Evolutionary conservation across 2,888 invertebrate species (phyloP), one percentile per base, ranked within the genome.

Genomic region (Oligia strigilis): DNA sequence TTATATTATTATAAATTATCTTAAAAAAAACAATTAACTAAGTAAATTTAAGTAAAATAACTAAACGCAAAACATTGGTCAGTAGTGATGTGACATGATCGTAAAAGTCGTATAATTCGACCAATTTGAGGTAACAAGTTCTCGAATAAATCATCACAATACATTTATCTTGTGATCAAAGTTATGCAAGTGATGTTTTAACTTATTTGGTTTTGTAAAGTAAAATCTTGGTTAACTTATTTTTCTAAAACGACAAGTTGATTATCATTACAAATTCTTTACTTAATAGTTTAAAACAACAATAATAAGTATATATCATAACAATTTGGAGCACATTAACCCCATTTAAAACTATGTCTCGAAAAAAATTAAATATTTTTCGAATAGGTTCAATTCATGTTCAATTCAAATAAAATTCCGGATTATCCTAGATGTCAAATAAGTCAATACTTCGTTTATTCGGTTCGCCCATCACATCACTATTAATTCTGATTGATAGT

Each of bases 401-500:
- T 4, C 4, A 4, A 40, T 55, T 52, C 52, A 8, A n/a, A 40
- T 36, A 29, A 36, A 67, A 46, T 46, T 19, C 8, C 4, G 36
- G 8, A 52, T 36, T 49, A 49, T 49, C 2, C 4, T 36, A 14
- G 23, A 71, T 71, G 46, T 46, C 46, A 46, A 46, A 46, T 46
- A 46, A 46, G 60, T 71, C 36, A 40, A 36, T n/a, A 6, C 23
- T n/a, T 72, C 5, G n/a, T 40, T 62, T 64, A 72, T 17, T 72
- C 40, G 4, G 17, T 40, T 77, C 36, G 46, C 17, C 6, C 36
- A 36, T 29, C 29, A 29, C 81, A 66, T 77, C 81, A 78, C 88
- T 89, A 84, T 19, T 69, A 55, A 0, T 72, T 73, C 82, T 79
- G 75, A 55, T 55, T 23, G 55, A 87, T 66, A 77, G 29, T 29